A percentile compares a stretch with the other conserved stretches of the same genome.
Evolutionary conservation across 2,797 vertebrate genomes (phyloP).

Genomic region (Gallinago stenura): DNA sequence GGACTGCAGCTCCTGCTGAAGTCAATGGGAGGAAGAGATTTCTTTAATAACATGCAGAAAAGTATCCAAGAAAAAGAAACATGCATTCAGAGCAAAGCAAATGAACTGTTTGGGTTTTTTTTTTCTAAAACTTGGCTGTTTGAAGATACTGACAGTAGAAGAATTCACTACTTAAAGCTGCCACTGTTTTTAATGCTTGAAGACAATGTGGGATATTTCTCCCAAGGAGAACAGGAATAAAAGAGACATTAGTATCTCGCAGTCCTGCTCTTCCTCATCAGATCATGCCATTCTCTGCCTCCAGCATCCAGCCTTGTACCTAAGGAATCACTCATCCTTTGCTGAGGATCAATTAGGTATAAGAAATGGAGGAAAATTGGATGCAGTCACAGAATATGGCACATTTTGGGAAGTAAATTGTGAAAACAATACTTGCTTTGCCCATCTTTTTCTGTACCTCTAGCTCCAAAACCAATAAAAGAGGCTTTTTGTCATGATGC

Average conservation of each 20-base stretch:
- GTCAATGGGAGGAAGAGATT: background rate
- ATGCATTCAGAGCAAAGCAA: background rate
- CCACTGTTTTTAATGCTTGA: background rate
- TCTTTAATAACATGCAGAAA: background rate
- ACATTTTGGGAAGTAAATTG: background rate
- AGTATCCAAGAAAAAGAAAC: background rate
- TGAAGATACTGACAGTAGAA: background rate
- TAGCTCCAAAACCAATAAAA: constrained; percentile 49
- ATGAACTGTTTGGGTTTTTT: background rate
- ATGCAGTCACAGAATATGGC: background rate
- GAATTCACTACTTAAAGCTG: constrained; percentile 29
- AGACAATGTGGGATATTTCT: background rate
- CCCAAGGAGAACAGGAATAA: background rate
- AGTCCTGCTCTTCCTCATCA: background rate
- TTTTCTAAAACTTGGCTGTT: background rate
- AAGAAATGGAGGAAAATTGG: constrained; percentile 44
- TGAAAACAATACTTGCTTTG: constrained; percentile 9
- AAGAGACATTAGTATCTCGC: background rate
- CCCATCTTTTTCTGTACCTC: constrained; percentile 2
- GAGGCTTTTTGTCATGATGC: constrained; percentile 59
- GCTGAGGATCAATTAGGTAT: constrained; percentile 8
- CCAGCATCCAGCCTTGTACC: background rate
- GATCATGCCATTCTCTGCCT: background rate
- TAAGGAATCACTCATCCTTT: constrained; percentile 32
- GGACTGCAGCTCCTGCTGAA: background rate